Conservation (phyloP, 2,888 invertebrate genomes). For the Ophioninae sp. region DNA sequence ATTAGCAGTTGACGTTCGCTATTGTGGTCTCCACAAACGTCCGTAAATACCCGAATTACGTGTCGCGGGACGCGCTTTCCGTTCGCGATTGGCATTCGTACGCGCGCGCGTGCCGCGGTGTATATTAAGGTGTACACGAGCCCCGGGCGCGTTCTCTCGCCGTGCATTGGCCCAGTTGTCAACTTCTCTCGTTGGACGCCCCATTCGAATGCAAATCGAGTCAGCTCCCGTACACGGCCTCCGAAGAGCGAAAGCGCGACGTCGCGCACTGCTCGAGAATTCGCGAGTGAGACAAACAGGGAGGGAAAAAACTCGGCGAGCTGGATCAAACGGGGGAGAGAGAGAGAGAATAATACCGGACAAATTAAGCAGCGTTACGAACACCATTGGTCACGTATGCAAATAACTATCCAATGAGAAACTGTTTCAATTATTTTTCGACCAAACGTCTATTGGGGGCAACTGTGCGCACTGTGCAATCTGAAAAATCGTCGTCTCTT, state of each 20-base stretch:
- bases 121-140: slow-evolving; percentile 40
- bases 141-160: slow-evolving; percentile 24
- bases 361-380: slow-evolving; percentile 21
- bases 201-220: slow-evolving; percentile 71
- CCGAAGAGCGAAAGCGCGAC: slow-evolving; percentile 38
- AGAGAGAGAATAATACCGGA: slow-evolving; percentile 20
- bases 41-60: slow-evolving; percentile 63
- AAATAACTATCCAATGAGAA: not conserved
- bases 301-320: slow-evolving; percentile 18
- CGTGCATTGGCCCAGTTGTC: slow-evolving; percentile 61
- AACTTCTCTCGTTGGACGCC: slow-evolving; percentile 63
- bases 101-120: slow-evolving; percentile 34
- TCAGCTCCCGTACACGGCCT: slow-evolving; percentile 25
- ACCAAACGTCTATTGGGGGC: not conserved
- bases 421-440: slow-evolving; percentile 2
- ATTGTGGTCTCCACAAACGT: slow-evolving; percentile 62
- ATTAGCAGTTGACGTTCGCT: slow-evolving; percentile 61
- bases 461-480: no score
- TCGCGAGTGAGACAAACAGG: slow-evolving; percentile 11
- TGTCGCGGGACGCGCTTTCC: slow-evolving; percentile 63
- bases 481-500: not conserved
- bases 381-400: not conserved
- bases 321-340: slow-evolving; percentile 14
- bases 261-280: slow-evolving; percentile 23
- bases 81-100: slow-evolving; percentile 46